phyloP scores from a whole-genome alignment of 2,797 vertebrate genomes.

The Cyclopterus lumpus region DNA sequence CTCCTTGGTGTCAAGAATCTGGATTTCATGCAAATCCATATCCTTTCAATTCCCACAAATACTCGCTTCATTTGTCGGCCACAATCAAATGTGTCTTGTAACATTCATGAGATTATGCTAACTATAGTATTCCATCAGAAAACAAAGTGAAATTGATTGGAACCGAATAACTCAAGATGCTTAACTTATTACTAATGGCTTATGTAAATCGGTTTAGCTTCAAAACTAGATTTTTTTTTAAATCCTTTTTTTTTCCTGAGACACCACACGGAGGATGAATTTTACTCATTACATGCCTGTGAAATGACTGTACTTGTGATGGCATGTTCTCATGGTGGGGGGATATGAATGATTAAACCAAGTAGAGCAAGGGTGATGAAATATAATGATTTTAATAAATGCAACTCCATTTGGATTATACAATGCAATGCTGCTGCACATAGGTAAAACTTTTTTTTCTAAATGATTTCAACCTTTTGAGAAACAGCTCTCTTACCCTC shows the following conservation, averaged over 20 bases:
- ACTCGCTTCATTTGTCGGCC: constrained; percentile 6
- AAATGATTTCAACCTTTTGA: background rate
- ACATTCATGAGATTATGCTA: constrained; percentile 52
- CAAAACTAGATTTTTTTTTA: constrained; percentile 31
- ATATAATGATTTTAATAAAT: constrained; percentile 1
- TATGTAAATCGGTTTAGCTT: constrained; percentile 61
- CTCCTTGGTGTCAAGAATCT: too few relatives aligned
- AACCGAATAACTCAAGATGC: constrained; percentile 59
- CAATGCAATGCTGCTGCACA: background rate
- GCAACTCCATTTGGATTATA: background rate
- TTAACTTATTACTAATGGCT: constrained; percentile 57
- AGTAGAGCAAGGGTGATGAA: constrained; percentile 5
- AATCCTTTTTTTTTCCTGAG: constrained; percentile 11
- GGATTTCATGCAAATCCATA: constrained; percentile 22
- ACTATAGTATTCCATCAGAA: constrained; percentile 37
- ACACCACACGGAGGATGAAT: constrained; percentile 30
- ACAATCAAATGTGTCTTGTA: constrained; percentile 31
- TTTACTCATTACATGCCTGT: constrained; percentile 54
- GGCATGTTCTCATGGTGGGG: background rate
- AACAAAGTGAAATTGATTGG: constrained; percentile 42
- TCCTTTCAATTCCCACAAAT: background rate
- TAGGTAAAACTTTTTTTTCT: background rate
- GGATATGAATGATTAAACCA: background rate
- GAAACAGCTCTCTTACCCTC: background rate
- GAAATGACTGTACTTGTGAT: constrained; percentile 54